These are phyloP conservation scores for Morus bassanus DNA, from an alignment of 2,797 vertebrate species.

Conservation along the genomic window DNA sequence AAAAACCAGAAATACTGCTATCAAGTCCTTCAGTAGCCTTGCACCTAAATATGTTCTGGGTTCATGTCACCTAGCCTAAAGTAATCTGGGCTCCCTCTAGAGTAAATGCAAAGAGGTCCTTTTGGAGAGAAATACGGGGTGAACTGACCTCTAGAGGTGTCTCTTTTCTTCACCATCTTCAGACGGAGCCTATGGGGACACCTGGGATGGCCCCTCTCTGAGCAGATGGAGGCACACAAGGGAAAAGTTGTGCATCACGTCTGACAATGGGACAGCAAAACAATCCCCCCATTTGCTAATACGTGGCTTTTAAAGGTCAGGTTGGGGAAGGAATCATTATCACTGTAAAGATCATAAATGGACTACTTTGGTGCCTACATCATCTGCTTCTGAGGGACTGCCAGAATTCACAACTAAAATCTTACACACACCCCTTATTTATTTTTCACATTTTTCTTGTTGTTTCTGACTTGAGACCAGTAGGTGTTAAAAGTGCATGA, in stretches of 20 bases:
- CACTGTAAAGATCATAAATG: too few relatives aligned
- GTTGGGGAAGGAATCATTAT: not conserved
- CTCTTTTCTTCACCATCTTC: not conserved
- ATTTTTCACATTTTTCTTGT: not conserved
- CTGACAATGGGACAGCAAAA: not conserved
- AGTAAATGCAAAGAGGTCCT: not conserved
- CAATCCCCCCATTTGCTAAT: not conserved
- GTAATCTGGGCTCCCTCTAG: rapidly evolving
- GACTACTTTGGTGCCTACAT: not conserved
- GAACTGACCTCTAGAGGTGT: not conserved
- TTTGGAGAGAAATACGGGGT: not conserved
- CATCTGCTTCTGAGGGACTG: not conserved
- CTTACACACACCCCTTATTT: not conserved
- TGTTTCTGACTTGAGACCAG: not conserved
- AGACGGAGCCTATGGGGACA: not conserved
- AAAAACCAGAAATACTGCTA: not conserved
- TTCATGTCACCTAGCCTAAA: not conserved
- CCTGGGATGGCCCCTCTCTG: not conserved
- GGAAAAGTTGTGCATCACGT: too few relatives aligned
- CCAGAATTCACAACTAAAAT: not conserved
- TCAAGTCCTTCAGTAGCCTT: not conserved
- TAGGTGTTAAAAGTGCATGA: not conserved
- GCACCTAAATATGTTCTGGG: not conserved
- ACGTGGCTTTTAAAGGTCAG: not conserved
- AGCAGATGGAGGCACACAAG: not conserved